Evolutionary conservation across 1,140 invertebrate genomes (phyloP).

Genomic region (Carcinoscorpius rotundicauda): DNA sequence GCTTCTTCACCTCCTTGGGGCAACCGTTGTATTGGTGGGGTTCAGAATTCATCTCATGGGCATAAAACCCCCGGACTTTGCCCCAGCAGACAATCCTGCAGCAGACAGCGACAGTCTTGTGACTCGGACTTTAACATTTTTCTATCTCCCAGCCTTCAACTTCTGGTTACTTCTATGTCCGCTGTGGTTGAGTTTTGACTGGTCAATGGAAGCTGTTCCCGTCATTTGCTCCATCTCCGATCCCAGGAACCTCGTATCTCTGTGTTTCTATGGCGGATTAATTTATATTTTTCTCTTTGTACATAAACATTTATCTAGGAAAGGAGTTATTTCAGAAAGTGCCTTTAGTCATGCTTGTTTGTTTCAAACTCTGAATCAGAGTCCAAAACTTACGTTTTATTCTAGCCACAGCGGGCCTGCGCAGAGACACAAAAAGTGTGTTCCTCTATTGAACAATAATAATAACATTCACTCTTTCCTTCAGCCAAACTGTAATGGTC

Average conservation of each 20-base stretch:
- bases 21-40: constrained; percentile 28
- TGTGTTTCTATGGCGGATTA: constrained; percentile 48
- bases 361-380: too few relatives aligned
- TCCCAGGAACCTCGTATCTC: constrained; percentile 53
- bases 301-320: too few relatives aligned
- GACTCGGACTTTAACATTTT: constrained; percentile 56
- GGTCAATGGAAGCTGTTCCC: constrained; percentile 89
- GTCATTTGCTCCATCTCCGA: constrained; percentile 58
- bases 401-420: too few relatives aligned
- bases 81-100: constrained; percentile 35
- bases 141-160: constrained; percentile 77
- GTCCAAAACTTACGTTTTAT: too few relatives aligned
- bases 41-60: constrained; percentile 31
- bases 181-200: constrained; percentile 75
- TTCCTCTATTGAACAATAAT: too few relatives aligned
- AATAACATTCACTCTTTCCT: too few relatives aligned
- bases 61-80: constrained; percentile 28
- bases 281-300: too few relatives aligned
- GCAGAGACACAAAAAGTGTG: too few relatives aligned
- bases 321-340: too few relatives aligned
- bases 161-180: constrained; percentile 68
- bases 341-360: too few relatives aligned
- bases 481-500: too few relatives aligned
- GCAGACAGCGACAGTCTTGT: constrained; percentile 30
- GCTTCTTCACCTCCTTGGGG: constrained; percentile 43